Base-by-base conservation (phyloP, 2,888 invertebrate genomes). In the Bibio marci region DNA sequence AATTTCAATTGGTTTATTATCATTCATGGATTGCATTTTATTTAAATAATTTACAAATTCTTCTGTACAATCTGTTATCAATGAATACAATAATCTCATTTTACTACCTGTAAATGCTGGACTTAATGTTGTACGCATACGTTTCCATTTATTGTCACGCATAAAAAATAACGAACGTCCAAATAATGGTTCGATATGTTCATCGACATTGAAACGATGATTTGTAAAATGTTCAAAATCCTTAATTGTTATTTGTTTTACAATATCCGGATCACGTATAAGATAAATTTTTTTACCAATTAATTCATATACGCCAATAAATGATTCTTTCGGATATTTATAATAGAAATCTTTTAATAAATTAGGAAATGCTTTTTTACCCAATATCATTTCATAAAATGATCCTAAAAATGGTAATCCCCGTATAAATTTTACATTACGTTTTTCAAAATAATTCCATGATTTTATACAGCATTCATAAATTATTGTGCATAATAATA, bases 1-100 rank as follows among this genome's bases (percentile, higher is more conserved):
- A 39, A 57, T 59, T 1, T 56, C 59, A 33, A 52, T 49, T 0
- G 58, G 54, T 1, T 62, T 63, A 18, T 65, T 64, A 0, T 58
- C 52, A 41, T 63, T 62, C 33, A 55, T 61, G n/a, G n/a, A n/a
- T n/a, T n/a, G n/a, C n/a, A n/a, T n/a, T n/a, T n/a, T n/a, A 1
- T 62, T 57, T 13, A 53, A 55, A 15, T 28, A 54, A 6, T 51
- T 47, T 1, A 30, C 14, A 3, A 14, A 14, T 8, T 14, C 7
- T 30, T 10, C 2, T 13, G 3, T 30, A 30, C 32, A 32, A 6
- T 41, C 33, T 3, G 22, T 14, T 30, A 42, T 35, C 5, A 53
- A 42, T 6, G 40, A 38, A 39, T 53, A 52, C 51, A 58, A 56
- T 8, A 43, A 36, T 34, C 47, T 46, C 54, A 58, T 56, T 50